Percentiles rank a stretch among this genome's conserved stretches.
These are phyloP conservation scores for Procavia capensis DNA, from an alignment of 2,113 vertebrate species.

Conservation along the genomic window DNA sequence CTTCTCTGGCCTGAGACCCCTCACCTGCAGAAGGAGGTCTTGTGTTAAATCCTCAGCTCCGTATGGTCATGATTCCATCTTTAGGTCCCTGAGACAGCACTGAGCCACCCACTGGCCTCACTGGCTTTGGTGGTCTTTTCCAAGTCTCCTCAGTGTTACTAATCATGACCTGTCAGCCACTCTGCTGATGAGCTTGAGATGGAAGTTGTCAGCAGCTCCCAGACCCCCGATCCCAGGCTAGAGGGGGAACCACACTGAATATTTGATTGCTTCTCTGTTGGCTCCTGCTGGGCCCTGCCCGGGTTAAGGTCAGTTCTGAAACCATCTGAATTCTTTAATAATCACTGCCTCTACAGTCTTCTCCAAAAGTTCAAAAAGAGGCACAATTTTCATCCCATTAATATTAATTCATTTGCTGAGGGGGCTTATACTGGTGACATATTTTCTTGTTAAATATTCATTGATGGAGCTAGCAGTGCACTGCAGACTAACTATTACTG, in stretches of 20 bases:
- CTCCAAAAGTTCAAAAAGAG: conserved; percentile 77
- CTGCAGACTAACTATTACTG: conserved; percentile 49
- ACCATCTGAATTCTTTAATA: conserved; percentile 71
- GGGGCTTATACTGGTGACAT: conserved; percentile 77
- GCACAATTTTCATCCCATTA: conserved; percentile 77
- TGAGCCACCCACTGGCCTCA: conserved; percentile 65
- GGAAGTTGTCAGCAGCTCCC: conserved; percentile 62
- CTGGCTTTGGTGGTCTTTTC: conserved; percentile 61
- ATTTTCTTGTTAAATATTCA: conserved; percentile 83
- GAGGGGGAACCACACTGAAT: conserved; percentile 70
- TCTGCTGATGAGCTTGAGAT: conserved; percentile 76
- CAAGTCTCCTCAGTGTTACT: conserved; percentile 73
- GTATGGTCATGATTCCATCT: background rate
- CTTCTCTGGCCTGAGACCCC: background rate
- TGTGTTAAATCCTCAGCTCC: fast-evolving
- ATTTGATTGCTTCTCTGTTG: conserved; percentile 77
- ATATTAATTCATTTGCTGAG: conserved; percentile 84
- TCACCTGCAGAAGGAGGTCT: background rate
- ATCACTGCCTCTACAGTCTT: conserved; percentile 74
- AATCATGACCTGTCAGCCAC: conserved; percentile 77
- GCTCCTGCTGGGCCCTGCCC: conserved; percentile 77
- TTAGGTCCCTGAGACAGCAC: conserved; percentile 45
- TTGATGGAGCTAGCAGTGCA: conserved; percentile 58
- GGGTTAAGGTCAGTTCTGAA: conserved; percentile 83
- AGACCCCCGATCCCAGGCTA: conserved; percentile 68